Evolutionary conservation across 2,113 vertebrate genomes (phyloP), one percentile per base, ranked within the genome.

Genomic region (Rhineura floridana): DNA sequence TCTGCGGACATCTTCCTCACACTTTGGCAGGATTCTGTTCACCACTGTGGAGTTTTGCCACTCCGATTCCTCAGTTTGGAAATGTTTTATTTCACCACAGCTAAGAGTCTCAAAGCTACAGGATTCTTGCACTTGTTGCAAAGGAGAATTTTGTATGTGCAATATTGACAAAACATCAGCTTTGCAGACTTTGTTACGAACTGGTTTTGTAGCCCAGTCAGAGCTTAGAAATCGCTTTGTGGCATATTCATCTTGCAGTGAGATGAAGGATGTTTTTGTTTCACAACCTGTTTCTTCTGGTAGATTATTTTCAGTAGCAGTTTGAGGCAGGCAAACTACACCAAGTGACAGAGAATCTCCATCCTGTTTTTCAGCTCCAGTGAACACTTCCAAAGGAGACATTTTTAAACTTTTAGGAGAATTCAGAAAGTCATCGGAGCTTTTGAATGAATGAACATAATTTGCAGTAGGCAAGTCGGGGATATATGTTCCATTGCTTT

Each of bases 401-500:
- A 85, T 76, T 12, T 72, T 42, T 9, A 73, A 83, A 50, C 59
- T 88, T 85, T 87, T 89, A 86, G 88, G 91, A 65, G 87, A 93
- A 67, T 87, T 90, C 2, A 89, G 86, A 84, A 92, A 81, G 76
- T 93, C 93, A 1, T 55, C 44, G 50, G 93, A 91, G 83, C 92
- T 88, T 52, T 92, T 90, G 82, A 96, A 94, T 33, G 93, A 93
- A 84, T 87, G 91, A 0, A 90, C 67, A 13, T 80, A 23, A 84
- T 91, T 17, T 55, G 94, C 62, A 39, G 87, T 79, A n/a, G 91
- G 88, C 3, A 91, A 96, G 92, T 97, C 96, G 84, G 98, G 83
- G 10, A 81, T 88, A 79, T 97, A 96, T 17, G 93, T 94, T 72
- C 95, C 96, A 92, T 91, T 93, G 88, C 95, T 97, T 90, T 75